Evolutionary conservation across 2,888 invertebrate species (phyloP), one percentile per base, ranked within the genome.

Genomic region (Tinea trinotella): DNA sequence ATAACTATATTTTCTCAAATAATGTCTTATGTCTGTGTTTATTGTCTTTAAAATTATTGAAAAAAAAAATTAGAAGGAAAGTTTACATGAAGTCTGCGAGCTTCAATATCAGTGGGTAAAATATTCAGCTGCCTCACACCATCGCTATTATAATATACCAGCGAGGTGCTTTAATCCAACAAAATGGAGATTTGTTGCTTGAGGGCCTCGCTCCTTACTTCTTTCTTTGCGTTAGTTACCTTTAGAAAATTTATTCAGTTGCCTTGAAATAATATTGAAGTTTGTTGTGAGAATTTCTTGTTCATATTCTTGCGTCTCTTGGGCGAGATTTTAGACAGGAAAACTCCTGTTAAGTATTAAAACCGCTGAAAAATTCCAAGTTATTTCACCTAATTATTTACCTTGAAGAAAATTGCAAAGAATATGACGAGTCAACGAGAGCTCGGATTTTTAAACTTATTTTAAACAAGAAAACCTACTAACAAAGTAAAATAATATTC

Each of bases 171-270:
- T 74, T 78, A 80, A 74, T 76, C 72, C 73, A 57, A 64, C 64
- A 69, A 72, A 76, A 76, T 75, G 74, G 67, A 75, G 76, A 78
- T 78, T 79, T 74, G 74, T 74, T 66, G 70, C 73, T 65, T 57
- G 60, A 62, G 66, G 70, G 70, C 61, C 64, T 66, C 61, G 60
- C 61, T 65, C 61, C 64, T 64, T 66, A 66, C 53, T 72, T 70
- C 65, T 70, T 70, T 71, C 66, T 68, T 72, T 66, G 69, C 64
- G 65, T 66, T 66, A 70, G 68, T 69, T 71, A 70, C 67, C 65
- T 66, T 63, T 60, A 66, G 63, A 61, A 71, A 72, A 72, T 71
- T 70, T 70, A 72, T 71, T 56, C 55, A 55, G 56, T 66, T 67
- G 58, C 62, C 63, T 64, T 64, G 61, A 64, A 65, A 68, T 66